Conservation (phyloP, 2,888 invertebrate species). For the Xestia rhomboidea region DNA sequence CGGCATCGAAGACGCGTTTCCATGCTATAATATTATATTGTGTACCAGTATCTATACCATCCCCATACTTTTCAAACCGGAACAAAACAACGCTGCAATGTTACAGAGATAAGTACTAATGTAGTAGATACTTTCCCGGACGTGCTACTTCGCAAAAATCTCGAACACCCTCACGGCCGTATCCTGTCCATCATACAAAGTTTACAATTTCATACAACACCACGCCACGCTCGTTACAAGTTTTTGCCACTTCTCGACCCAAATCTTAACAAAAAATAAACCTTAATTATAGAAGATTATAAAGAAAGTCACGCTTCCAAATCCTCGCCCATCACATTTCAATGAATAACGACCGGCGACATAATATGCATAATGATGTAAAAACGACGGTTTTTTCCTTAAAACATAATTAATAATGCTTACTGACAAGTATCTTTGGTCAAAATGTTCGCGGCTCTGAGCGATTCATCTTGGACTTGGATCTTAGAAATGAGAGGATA, state of each 20-base stretch:
- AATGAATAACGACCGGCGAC: constrained; percentile 54
- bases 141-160: neutral
- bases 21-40: too few species aligned
- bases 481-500: constrained; percentile 23
- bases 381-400: constrained; percentile 47
- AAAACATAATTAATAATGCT: constrained; percentile 66
- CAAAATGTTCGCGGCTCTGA: constrained; percentile 60
- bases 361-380: constrained; percentile 61
- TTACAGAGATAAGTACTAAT: neutral
- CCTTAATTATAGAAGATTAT: constrained; percentile 40
- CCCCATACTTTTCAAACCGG: neutral
- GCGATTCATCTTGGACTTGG: constrained; percentile 62
- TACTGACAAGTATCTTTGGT: constrained; percentile 68
- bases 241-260: neutral
- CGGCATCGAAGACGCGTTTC: too few species aligned
- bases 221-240: neutral
- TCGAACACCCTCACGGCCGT: neutral
- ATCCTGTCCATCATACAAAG: neutral
- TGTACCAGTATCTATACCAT: too few species aligned
- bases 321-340: constrained; percentile 49
- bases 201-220: neutral
- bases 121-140: neutral
- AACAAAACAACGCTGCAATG: neutral
- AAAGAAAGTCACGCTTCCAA: constrained; percentile 47
- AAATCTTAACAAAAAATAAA: constrained; percentile 17